Evolutionary conservation across 2,888 invertebrate genomes (phyloP), one percentile per base, ranked within the genome.

Genomic region (Pecten maximus): DNA sequence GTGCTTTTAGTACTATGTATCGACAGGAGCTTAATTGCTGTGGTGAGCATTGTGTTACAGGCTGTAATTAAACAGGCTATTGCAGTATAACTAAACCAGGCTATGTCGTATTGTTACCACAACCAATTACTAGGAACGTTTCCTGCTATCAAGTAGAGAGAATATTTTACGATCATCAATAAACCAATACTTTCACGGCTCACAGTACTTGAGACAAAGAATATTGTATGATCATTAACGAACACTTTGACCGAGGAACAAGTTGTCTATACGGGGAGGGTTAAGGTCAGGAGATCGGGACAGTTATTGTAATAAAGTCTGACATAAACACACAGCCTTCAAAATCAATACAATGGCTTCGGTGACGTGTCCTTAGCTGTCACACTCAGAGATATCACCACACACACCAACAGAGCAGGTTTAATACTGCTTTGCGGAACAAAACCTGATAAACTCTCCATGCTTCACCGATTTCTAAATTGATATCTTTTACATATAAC

Each of bases 131-230:
- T 35, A 10, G 74, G 35, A 74, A 74, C 35, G 15, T 15, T 74
- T 74, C 74, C 74, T 74, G 54, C 74, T 74, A 6, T 35, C 23
- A 74, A 2, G 74, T 28, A 4, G 10, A 74, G 74, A 74, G 74
- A 54, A 74, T 74, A 74, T 28, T 74, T 35, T 74, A 74, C 15
- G 74, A 74, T 35, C 35, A 35, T 74, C 35, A 74, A 74, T 74
- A 74, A 74, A 74, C 74, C 74, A 35, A 74, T 74, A 74, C 74
- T 74, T 74, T 74, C 28, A 74, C 74, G 74, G 74, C 74, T 74
- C 74, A 74, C 74, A 74, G 74, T 74, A 74, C 74, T 74, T 35
- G 74, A 74, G 74, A 74, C 74, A 35, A 74, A 74, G 74, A 74
- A 74, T 28, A 74, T 74, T 74, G 23, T 74, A 74, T 74, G 35